Conservation (phyloP, 2,888 invertebrate genomes). For the Rhagonycha lutea region DNA sequence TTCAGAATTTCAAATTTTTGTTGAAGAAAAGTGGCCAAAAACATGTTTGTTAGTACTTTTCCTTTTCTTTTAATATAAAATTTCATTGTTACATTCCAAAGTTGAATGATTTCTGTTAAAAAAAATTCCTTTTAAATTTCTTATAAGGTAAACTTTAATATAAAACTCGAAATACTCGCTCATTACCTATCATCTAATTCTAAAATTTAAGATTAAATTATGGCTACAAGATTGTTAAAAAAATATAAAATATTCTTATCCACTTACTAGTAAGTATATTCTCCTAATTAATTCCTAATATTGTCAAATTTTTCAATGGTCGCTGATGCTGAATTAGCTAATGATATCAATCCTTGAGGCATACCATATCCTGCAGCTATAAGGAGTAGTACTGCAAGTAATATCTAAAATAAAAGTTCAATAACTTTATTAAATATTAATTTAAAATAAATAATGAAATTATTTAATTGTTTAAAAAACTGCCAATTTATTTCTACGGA, state of each 20-base stretch:
- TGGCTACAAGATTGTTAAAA: background rate
- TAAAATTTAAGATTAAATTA: background rate
- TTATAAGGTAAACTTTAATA: background rate
- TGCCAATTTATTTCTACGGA: background rate
- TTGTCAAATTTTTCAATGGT: slow-evolving; percentile 5
- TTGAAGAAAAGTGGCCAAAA: too few relatives aligned
- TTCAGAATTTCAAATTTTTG: too few relatives aligned
- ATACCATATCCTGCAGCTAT: slow-evolving; percentile 6
- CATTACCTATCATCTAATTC: background rate
- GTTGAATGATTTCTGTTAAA: background rate
- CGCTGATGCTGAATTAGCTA: background rate
- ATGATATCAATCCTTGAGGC: slow-evolving; percentile 1
- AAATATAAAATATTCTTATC: background rate
- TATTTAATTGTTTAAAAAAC: background rate
- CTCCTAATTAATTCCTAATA: slow-evolving; percentile 1
- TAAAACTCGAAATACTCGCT: background rate
- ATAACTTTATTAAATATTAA: background rate
- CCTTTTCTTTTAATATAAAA: too few relatives aligned
- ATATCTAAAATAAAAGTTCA: slow-evolving; percentile 2
- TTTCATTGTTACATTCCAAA: background rate
- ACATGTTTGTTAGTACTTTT: too few relatives aligned
- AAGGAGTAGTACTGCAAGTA: background rate
- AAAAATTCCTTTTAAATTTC: too few relatives aligned
- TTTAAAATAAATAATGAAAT: background rate
- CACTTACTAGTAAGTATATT: slow-evolving; percentile 18